Base-by-base conservation (phyloP, 2,888 invertebrate species). In the Adineta ricciae region DNA sequence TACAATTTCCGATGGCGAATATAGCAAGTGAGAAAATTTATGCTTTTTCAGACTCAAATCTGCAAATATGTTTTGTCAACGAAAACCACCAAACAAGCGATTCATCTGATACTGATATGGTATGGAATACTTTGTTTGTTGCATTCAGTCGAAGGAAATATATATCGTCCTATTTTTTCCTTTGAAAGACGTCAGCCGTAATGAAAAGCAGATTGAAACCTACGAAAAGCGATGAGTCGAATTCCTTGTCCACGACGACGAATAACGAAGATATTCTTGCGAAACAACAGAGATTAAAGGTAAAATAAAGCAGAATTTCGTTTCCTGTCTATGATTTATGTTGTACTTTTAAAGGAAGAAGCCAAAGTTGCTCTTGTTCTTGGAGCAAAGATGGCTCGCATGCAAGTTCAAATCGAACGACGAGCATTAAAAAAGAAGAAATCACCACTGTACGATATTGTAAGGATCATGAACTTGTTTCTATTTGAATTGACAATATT, bases 41-140 rank as follows among this genome's bases (percentile, higher is more conserved):
- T 36, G 24, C 2, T 78, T 5, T 85, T 27, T 24, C 49, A 46
- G 90, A 95, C 88, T 95, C 94, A 94, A 96, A 95, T 92, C 93
- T 96, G 84, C 96, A 96, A 92, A 95, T 96, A 89, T 96, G 96
- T 92, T 96, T 96, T 91, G 95, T 96, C 94, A 96, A 96, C 90
- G 96, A 96, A 82, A 87, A 84, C 27, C 84, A 84, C 36, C 84
- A 73, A 38, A 38, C 50, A 36, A 72, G 24, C 11, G 50, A 72
- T 38, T 41, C 78, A n/a, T 49, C 50, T 36, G 85, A 32, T 32
- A 50, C 38, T 38, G 78, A 78, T 56, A 0, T 19, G 21, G 32
- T 73, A 84, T 32, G 41, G n/a, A n/a, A 83, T 8, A 54, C 19
- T 83, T n/a, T 82, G 78, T 54, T 78, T 2, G 5, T 64, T 64